Conservation (phyloP, 2,113 vertebrate species). For the Mirounga angustirostris region DNA sequence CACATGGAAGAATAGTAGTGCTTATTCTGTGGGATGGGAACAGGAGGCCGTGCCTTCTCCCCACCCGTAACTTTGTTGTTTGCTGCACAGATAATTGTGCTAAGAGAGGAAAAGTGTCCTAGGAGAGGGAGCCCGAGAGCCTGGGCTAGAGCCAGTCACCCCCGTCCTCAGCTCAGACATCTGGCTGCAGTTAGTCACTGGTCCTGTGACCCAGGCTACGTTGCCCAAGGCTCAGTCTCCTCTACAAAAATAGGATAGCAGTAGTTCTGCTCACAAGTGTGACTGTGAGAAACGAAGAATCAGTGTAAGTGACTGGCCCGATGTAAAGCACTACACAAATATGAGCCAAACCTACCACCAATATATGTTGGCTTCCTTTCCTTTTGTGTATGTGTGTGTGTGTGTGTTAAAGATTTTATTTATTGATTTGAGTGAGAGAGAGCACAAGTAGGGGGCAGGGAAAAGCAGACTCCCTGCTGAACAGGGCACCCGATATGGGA, state of each 20-base stretch:
- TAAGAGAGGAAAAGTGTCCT: background rate
- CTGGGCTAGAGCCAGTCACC: background rate
- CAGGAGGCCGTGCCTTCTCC: fast-evolving
- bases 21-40: background rate
- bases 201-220: background rate
- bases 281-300: background rate
- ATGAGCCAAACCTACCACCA: background rate
- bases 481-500: too few relatives aligned
- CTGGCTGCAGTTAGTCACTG: background rate
- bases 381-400: background rate
- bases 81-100: background rate
- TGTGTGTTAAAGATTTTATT: background rate
- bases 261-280: background rate
- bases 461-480: background rate
- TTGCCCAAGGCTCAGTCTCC: background rate
- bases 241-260: background rate
- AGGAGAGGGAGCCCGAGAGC: background rate
- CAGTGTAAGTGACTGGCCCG: background rate
- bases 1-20: background rate
- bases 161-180: background rate
- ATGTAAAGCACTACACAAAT: background rate
- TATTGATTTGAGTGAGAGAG: background rate
- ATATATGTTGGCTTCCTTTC: background rate
- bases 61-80: background rate
- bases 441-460: background rate